phyloP scores from a whole-genome alignment of 1,140 invertebrate species.

The Ptiloglossa arizonensis region DNA sequence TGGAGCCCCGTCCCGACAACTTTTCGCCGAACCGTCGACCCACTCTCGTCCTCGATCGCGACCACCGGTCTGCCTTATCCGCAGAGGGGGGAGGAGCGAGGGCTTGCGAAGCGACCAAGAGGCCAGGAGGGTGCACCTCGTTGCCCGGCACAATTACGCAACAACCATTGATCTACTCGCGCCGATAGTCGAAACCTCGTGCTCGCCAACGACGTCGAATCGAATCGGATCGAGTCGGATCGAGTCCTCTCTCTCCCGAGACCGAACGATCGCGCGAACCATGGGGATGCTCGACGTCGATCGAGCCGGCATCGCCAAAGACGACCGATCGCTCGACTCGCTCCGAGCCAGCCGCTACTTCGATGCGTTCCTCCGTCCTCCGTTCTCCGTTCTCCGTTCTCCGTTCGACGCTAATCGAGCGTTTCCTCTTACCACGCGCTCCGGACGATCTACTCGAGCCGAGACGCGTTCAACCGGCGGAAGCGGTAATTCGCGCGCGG shows the following conservation, averaged over 20 bases:
- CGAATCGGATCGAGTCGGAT: neutral
- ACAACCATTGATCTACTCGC: constrained; percentile 62
- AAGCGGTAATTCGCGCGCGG: too few species aligned
- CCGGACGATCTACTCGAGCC: too few species aligned
- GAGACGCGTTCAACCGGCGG: too few species aligned
- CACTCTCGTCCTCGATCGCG: constrained; percentile 47
- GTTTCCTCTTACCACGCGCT: too few species aligned
- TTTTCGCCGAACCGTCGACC: constrained; percentile 50
- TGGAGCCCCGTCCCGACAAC: neutral
- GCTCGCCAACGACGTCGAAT: constrained; percentile 25
- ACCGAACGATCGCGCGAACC: too few species aligned
- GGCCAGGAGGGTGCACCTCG: constrained; percentile 40
- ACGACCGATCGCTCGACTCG: too few species aligned
- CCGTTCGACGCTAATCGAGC: too few species aligned
- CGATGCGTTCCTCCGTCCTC: neutral
- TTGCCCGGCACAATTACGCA: constrained; percentile 63
- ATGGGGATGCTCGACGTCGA: too few species aligned
- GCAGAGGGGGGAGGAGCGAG: constrained; percentile 57
- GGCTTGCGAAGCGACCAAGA: constrained; percentile 3
- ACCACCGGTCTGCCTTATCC: constrained; percentile 61
- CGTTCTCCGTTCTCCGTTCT: too few species aligned
- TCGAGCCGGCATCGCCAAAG: too few species aligned
- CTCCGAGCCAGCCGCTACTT: neutral
- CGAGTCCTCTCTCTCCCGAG: neutral
- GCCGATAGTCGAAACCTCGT: constrained; percentile 58